Evolutionary conservation across 2,113 vertebrate species (phyloP).

Genomic region (Syngnathus scovelli): DNA sequence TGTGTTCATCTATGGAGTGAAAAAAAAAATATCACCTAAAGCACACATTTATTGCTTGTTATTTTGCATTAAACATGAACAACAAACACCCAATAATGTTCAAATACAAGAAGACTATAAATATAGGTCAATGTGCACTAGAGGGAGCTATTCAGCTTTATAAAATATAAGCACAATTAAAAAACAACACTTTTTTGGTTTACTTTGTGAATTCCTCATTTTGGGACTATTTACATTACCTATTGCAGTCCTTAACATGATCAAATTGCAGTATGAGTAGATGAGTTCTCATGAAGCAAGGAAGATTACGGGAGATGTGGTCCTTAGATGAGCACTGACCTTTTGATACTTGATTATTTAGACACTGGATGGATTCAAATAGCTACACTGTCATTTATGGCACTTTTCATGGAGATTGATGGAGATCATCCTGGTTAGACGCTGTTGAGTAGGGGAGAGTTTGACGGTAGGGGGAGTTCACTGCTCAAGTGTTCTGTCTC

Average conservation of each 20-base stretch:
- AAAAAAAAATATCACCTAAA: slow-evolving; percentile 10
- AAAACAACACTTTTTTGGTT: slow-evolving; percentile 17
- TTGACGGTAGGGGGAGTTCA: slow-evolving; percentile 18
- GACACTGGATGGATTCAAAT: slow-evolving; percentile 1
- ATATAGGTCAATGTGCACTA: slow-evolving; percentile 57
- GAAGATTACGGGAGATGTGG: not conserved
- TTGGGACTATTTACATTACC: not conserved
- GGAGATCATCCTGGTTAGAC: slow-evolving; percentile 28
- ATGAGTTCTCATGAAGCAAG: not conserved
- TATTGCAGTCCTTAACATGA: not conserved
- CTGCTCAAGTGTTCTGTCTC: slow-evolving; percentile 28
- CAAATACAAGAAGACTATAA: slow-evolving; percentile 56
- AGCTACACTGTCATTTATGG: slow-evolving; percentile 8
- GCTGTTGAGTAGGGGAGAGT: slow-evolving; percentile 50
- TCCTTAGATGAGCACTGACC: not conserved
- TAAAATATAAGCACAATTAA: slow-evolving; percentile 24
- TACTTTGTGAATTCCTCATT: not conserved
- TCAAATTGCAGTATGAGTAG: slow-evolving; percentile 1
- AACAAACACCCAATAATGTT: slow-evolving; percentile 44
- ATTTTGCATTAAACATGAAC: slow-evolving; percentile 42
- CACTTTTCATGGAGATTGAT: not conserved
- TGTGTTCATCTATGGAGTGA: not conserved
- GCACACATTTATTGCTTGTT: slow-evolving; percentile 52
- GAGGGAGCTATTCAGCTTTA: slow-evolving; percentile 27
- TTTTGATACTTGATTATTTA: not conserved